Conservation (phyloP, 2,888 invertebrate species). For the Nemoura dubitans region DNA sequence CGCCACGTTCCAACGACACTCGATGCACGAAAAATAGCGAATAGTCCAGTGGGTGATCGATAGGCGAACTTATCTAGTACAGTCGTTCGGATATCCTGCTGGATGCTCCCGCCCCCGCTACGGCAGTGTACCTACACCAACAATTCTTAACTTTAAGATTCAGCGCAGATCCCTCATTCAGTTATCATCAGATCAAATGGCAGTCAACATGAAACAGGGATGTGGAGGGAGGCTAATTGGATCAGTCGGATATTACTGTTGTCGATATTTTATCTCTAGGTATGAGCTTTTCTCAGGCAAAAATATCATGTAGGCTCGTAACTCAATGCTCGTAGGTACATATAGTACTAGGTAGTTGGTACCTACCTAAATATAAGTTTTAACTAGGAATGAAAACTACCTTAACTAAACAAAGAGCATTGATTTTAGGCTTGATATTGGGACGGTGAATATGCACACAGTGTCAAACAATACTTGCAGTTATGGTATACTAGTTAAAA, state of each 20-base stretch:
- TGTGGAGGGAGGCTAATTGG: neutral
- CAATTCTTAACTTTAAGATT: constrained; percentile 28
- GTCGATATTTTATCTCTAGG: neutral
- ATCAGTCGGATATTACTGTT: neutral
- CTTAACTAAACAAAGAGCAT: too few species aligned
- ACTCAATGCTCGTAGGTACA: too few species aligned
- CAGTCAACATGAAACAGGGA: neutral
- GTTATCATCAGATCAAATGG: neutral
- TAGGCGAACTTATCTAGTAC: neutral
- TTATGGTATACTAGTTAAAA: too few species aligned
- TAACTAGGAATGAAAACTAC: too few species aligned
- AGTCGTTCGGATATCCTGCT: neutral
- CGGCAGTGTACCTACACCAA: constrained; percentile 35
- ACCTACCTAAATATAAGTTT: too few species aligned
- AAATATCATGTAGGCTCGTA: too few species aligned
- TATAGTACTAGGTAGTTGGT: too few species aligned
- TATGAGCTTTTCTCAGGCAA: too few species aligned
- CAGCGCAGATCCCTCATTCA: neutral
- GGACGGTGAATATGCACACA: too few species aligned
- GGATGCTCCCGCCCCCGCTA: constrained; percentile 9
- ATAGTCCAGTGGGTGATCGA: constrained; percentile 2
- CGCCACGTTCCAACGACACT: neutral
- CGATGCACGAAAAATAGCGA: neutral
- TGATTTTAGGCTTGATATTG: too few species aligned
- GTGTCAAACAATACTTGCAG: too few species aligned